phyloP scores from a whole-genome alignment of 2,888 invertebrate species.

The Agriotes lineatus region DNA sequence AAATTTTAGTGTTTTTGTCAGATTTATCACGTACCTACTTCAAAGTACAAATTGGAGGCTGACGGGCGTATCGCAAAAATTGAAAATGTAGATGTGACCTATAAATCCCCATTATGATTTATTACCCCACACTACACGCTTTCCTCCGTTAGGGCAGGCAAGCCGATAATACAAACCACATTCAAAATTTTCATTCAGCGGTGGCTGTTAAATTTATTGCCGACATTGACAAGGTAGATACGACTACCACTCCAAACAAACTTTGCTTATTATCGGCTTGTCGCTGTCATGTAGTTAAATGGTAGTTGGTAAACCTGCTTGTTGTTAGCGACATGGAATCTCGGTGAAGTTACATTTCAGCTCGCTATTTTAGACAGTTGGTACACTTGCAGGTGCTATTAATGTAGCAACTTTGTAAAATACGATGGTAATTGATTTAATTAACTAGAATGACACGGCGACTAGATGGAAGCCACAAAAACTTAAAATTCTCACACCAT shows the following conservation, averaged over 20 bases:
- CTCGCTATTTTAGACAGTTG: conserved; percentile 21
- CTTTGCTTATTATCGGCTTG: conserved; percentile 30
- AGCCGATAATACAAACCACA: conserved; percentile 24
- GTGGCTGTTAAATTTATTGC: conserved; percentile 23
- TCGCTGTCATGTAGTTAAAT: conserved; percentile 11
- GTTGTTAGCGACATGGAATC: conserved; percentile 16
- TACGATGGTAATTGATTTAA: conserved; percentile 21
- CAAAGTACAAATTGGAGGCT: no score
- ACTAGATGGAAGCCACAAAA: no score
- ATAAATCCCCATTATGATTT: conserved; percentile 15
- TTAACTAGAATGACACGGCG: no score
- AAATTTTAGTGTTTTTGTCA: no score
- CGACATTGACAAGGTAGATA: conserved; percentile 15
- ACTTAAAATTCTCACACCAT: no score
- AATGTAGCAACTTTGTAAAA: conserved; percentile 26
- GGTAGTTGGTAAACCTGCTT: conserved; percentile 12
- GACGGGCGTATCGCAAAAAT: neutral
- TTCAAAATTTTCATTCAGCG: conserved; percentile 22
- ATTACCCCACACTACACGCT: conserved; percentile 18
- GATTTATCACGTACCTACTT: no score
- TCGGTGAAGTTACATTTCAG: conserved; percentile 5
- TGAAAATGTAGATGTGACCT: neutral
- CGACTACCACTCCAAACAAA: conserved; percentile 25
- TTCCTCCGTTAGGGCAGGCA: conserved; percentile 11
- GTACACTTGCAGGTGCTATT: conserved; percentile 30